These are phyloP conservation scores for Rachycentron canadum DNA, from an alignment of 2,797 vertebrate species.

Conservation along the genomic window DNA sequence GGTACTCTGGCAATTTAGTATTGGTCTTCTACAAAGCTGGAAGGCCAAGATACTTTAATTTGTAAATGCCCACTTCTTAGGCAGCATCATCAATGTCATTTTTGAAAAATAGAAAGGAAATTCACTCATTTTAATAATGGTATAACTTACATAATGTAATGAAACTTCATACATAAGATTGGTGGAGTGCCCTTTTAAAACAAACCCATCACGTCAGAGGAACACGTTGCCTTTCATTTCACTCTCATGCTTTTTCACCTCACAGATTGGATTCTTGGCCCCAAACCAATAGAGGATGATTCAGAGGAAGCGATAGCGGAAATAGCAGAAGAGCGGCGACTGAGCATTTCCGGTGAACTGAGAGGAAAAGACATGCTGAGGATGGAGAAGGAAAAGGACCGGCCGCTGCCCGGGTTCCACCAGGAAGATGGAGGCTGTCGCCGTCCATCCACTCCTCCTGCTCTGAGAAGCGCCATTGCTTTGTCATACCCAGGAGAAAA, in stretches of 20 bases:
- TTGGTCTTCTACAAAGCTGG: background rate
- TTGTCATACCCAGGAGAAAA: conserved; percentile 51
- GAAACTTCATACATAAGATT: background rate
- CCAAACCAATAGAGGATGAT: conserved; percentile 72
- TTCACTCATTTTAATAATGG: no score
- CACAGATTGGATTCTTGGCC: conserved; percentile 82
- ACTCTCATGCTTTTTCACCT: background rate
- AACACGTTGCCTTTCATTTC: background rate
- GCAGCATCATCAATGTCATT: no score
- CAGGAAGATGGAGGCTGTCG: conserved; percentile 9
- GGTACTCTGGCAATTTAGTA: conserved; percentile 3
- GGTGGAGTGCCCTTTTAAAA: conserved; percentile 14
- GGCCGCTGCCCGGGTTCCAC: conserved; percentile 62
- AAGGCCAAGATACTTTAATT: background rate
- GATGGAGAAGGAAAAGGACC: conserved; percentile 59
- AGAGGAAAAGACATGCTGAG: conserved; percentile 41
- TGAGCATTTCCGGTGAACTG: conserved; percentile 48
- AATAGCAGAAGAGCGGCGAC: conserved; percentile 46
- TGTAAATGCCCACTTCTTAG: background rate
- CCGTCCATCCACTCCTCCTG: conserved; percentile 31
- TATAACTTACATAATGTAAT: background rate
- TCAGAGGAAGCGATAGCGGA: conserved; percentile 54
- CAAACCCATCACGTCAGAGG: background rate
- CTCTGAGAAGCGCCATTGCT: conserved; percentile 54
- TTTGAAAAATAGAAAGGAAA: background rate